Conservation (phyloP, 2,113 vertebrate genomes). For the Puntigrus tetrazona region DNA sequence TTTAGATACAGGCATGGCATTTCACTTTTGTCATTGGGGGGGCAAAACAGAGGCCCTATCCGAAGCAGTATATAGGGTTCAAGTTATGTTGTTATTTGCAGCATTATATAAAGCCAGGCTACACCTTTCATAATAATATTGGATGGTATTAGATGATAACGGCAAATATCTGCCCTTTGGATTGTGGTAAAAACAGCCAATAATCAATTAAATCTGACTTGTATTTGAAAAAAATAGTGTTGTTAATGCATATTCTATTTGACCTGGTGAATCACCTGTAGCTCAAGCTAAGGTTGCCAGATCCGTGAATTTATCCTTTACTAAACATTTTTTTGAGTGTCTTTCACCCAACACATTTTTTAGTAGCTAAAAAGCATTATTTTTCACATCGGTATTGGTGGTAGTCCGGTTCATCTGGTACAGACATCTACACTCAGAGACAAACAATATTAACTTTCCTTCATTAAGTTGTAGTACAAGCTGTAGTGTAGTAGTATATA, state of each 20-base stretch:
- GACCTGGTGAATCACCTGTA: no score
- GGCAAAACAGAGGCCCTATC: neutral
- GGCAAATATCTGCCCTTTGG: no score
- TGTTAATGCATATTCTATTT: no score
- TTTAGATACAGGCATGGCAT: neutral
- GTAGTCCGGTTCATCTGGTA: neutral
- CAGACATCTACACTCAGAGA: neutral
- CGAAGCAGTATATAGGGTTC: neutral
- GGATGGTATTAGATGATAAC: neutral
- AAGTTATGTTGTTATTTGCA: neutral
- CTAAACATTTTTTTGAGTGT: no score
- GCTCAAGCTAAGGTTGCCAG: no score
- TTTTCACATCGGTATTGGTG: neutral
- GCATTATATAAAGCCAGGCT: neutral
- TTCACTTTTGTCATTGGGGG: neutral
- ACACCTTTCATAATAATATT: neutral
- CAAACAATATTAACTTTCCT: neutral
- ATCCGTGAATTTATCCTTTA: no score
- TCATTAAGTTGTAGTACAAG: neutral
- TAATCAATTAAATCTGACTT: no score
- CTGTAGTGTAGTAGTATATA: no score
- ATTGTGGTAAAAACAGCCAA: no score
- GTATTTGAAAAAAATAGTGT: no score
- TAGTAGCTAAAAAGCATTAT: neutral
- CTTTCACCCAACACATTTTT: no score